These are phyloP conservation scores for Trimorus sp. DNA, from an alignment of 2,888 invertebrate genomes.

Conservation along the genomic window DNA sequence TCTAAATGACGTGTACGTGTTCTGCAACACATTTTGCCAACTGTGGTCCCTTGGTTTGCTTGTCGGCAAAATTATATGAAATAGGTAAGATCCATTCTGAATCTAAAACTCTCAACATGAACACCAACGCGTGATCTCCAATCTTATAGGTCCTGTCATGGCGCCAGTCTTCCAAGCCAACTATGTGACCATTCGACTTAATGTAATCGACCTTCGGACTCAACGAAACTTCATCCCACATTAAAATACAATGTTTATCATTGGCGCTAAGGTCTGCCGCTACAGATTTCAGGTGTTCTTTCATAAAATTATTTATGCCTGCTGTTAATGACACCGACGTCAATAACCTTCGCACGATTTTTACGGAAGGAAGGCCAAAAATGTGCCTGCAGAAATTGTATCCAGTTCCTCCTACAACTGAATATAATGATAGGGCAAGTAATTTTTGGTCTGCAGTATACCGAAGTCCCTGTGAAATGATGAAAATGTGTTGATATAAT, in stretches of 20 bases:
- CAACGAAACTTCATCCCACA: slow-evolving; percentile 35
- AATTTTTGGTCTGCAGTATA: background rate
- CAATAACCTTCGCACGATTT: background rate
- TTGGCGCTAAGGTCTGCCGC: background rate
- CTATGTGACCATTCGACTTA: background rate
- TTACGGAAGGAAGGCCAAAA: background rate
- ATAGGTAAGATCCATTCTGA: slow-evolving; percentile 49
- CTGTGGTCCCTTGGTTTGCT: slow-evolving; percentile 36
- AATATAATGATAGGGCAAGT: background rate
- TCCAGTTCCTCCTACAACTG: background rate
- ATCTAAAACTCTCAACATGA: slow-evolving; percentile 17
- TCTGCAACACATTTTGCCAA: slow-evolving; percentile 35
- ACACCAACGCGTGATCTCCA: no score
- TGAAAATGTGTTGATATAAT: no score
- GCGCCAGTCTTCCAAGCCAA: no score
- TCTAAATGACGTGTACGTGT: background rate
- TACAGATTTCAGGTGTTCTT: background rate
- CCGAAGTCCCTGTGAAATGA: no score
- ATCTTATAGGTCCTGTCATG: no score
- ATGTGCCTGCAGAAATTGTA: background rate
- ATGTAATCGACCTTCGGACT: slow-evolving; percentile 29
- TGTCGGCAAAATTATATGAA: slow-evolving; percentile 40
- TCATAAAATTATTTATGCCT: background rate
- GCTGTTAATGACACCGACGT: background rate
- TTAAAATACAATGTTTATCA: slow-evolving; percentile 7